Base-by-base conservation (phyloP, 2,888 invertebrate genomes). In the Drosophila maculinotata region DNA sequence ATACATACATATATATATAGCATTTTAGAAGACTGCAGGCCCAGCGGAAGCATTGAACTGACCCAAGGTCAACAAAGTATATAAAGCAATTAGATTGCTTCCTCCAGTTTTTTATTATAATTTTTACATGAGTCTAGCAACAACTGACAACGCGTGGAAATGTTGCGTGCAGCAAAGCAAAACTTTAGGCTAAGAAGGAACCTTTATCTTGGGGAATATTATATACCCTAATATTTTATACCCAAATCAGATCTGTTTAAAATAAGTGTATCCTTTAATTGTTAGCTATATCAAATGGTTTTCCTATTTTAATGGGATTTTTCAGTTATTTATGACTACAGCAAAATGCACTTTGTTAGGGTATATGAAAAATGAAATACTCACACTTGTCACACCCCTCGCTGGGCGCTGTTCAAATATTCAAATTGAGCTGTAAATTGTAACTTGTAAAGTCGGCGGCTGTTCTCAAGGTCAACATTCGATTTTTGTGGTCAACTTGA, bases 381-480 rank as follows among this genome's bases (percentile, higher is more conserved):
- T 36, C 52, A 31, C 42, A 65, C 74, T 57, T 39, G 63, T 47
- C 59, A 59, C 69, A 52, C 69, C 75, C 56, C 75, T 60, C 39
- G 45, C 41, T 30, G n/a, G n/a, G 42, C 10, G 17, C 41, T 75
- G 25, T 58, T 87, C 66, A 84, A 87, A 83, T 83, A 83, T 83
- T 83, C 62, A 83, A 87, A 87, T 81, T 71, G 74, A 84, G 74
- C 67, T 71, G 75, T 83, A 84, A 84, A 81, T 72, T 79, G 79
- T 85, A 76, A 85, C 60, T 67, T 74, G 73, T 68, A 65, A 69
- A 65, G 57, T 57, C 58, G 63, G 63, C 82, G 87, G 69, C 72
- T 86, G 83, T 79, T 75, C 66, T 67, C 84, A 82, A 86, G 82
- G 82, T 77, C 67, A 68, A 4, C 20, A 42, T 35, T 67, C 59